A percentile compares a stretch with the other conserved stretches of the same genome.
phyloP scores from a whole-genome alignment of 1,140 invertebrate species.

The Lasioglossum baleicum region DNA sequence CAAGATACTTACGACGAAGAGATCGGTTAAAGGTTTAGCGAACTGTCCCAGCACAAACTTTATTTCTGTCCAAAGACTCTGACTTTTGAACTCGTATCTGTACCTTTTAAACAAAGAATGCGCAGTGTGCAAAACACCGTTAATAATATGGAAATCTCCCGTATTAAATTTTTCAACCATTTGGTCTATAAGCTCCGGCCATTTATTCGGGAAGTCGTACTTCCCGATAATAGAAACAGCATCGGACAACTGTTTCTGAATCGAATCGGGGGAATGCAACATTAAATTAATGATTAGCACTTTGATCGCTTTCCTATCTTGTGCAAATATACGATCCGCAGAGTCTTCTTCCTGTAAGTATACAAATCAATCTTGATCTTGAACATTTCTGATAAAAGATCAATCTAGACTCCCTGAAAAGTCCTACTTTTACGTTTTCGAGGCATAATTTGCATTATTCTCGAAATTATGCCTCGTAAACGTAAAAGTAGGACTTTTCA shows the following conservation, averaged over 20 bases:
- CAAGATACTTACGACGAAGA: conserved; percentile 87
- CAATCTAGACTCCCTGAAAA: no score
- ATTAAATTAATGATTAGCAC: conserved; percentile 94
- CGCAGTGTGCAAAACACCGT: conserved; percentile 95
- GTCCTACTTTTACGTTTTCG: no score
- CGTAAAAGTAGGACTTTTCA: no score
- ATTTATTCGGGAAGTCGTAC: conserved; percentile 96
- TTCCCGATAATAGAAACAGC: conserved; percentile 97
- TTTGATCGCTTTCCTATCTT: conserved; percentile 91
- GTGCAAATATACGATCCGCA: conserved; percentile 88
- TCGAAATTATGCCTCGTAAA: no score
- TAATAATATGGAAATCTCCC: conserved; percentile 96
- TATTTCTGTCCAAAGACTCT: conserved; percentile 96
- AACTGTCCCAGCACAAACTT: conserved; percentile 97
- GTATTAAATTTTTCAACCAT: conserved; percentile 96
- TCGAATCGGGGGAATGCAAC: conserved; percentile 92
- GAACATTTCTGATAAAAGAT: no score
- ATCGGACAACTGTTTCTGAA: conserved; percentile 97
- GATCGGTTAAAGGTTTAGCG: conserved; percentile 94
- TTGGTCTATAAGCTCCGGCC: conserved; percentile 93
- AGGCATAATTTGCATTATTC: no score
- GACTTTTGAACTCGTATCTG: conserved; percentile 96
- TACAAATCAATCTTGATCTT: neutral
- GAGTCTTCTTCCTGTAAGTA: conserved; percentile 87
- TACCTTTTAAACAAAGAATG: conserved; percentile 98